Percentiles rank a stretch among this genome's conserved stretches.
These are phyloP conservation scores for Xestia sexstrigata DNA, from an alignment of 2,888 invertebrate species.

Conservation along the genomic window DNA sequence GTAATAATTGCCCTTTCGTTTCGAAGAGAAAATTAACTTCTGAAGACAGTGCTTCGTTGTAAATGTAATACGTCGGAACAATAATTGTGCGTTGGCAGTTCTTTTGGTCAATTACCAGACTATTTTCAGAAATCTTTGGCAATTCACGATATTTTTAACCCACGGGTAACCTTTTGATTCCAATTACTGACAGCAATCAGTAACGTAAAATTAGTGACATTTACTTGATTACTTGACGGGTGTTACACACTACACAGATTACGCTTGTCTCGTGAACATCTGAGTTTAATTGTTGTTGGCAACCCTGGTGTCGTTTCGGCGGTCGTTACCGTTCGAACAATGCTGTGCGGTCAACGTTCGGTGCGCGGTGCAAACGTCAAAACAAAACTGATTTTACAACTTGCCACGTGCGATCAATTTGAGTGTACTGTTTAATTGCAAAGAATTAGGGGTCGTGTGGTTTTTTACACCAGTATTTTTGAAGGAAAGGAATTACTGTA, in stretches of 20 bases:
- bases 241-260: constrained; percentile 36
- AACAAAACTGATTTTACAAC: constrained; percentile 69
- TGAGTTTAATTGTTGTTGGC: constrained; percentile 71
- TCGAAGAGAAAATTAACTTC: constrained; percentile 16
- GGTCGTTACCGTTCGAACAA: constrained; percentile 70
- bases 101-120: constrained; percentile 21
- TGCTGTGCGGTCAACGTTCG: constrained; percentile 66
- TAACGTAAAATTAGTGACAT: constrained; percentile 47
- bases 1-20: constrained; percentile 15
- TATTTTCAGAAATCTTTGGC: constrained; percentile 32
- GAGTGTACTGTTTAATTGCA: constrained; percentile 58
- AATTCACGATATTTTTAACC: constrained; percentile 36
- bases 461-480: constrained; percentile 27
- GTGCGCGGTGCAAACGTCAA: constrained; percentile 57
- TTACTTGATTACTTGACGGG: constrained; percentile 37
- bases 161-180: constrained; percentile 12
- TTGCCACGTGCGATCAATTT: constrained; percentile 59
- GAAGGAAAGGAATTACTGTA: background rate
- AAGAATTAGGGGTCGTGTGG: constrained; percentile 25
- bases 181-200: constrained; percentile 43
- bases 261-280: constrained; percentile 65
- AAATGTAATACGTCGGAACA: constrained; percentile 12
- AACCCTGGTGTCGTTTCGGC: constrained; percentile 70
- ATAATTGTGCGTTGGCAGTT: constrained; percentile 30
- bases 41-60: constrained; percentile 15